Evolutionary conservation across 2,113 vertebrate species (phyloP).

Genomic region (Zapornia atra): DNA sequence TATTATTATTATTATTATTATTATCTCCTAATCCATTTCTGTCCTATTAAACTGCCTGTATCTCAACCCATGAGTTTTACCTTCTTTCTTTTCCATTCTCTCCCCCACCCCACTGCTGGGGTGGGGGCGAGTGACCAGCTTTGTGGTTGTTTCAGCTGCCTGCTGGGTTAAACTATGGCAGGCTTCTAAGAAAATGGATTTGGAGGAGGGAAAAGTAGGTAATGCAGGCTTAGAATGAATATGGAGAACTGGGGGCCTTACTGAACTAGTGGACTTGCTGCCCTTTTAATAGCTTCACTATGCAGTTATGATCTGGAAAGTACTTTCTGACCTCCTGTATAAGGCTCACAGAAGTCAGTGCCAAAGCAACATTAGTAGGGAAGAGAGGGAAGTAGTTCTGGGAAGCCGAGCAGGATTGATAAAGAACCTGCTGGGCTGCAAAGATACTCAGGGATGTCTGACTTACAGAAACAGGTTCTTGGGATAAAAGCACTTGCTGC

Average conservation of each 20-base stretch:
- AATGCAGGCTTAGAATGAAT: not conserved
- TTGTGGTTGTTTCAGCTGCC: too few relatives aligned
- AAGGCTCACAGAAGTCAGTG: not conserved
- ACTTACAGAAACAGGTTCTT: not conserved
- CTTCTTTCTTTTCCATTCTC: too few relatives aligned
- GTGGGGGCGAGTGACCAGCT: too few relatives aligned
- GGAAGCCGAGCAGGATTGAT: not conserved
- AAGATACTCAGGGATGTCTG: not conserved
- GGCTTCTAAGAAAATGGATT: not conserved
- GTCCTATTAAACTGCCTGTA: too few relatives aligned
- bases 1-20: too few relatives aligned
- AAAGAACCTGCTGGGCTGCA: not conserved
- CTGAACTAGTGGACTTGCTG: not conserved
- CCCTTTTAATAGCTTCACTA: not conserved
- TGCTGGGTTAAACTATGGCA: too few relatives aligned
- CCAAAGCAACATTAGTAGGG: not conserved
- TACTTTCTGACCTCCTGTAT: not conserved
- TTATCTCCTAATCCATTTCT: too few relatives aligned
- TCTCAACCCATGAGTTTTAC: too few relatives aligned
- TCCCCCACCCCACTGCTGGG: too few relatives aligned
- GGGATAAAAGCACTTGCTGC: not conserved
- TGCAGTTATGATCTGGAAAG: not conserved
- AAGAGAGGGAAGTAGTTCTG: not conserved
- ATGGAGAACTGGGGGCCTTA: not conserved
- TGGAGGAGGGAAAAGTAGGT: not conserved